Evolutionary conservation across 2,113 vertebrate genomes (phyloP).

Genomic region (Xerus inauris): DNA sequence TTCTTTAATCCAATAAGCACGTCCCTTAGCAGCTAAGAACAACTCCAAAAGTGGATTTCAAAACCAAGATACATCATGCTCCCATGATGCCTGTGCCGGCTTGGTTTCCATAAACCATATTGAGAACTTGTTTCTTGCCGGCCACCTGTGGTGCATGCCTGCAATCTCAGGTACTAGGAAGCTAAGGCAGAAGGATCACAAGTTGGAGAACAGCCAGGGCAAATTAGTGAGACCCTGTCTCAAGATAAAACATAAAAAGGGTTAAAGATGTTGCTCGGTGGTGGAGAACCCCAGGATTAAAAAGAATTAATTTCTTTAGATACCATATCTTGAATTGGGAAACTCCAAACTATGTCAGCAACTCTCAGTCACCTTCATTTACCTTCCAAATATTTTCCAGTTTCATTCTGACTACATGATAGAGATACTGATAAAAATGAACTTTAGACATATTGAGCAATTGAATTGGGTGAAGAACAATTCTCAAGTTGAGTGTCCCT

Average conservation of each 20-base stretch:
- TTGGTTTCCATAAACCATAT: not conserved
- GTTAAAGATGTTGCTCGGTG: no score
- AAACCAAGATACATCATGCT: not conserved
- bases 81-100: not conserved
- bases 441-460: not conserved
- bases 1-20: not conserved
- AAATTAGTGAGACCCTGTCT: no score
- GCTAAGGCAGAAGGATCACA: no score
- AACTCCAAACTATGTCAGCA: not conserved
- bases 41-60: not conserved
- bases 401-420: no score
- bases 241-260: no score
- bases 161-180: no score
- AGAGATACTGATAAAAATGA: not conserved
- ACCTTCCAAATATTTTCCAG: not conserved
- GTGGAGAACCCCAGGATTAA: no score
- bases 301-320: not conserved
- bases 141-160: no score
- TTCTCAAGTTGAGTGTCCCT: not conserved
- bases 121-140: no score
- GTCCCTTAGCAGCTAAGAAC: not conserved
- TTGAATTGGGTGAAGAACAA: not conserved
- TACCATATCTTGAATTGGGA: not conserved
- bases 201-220: no score
- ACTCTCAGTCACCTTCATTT: not conserved